phyloP scores from a whole-genome alignment of 2,113 vertebrate genomes.

The Pipra filicauda region DNA sequence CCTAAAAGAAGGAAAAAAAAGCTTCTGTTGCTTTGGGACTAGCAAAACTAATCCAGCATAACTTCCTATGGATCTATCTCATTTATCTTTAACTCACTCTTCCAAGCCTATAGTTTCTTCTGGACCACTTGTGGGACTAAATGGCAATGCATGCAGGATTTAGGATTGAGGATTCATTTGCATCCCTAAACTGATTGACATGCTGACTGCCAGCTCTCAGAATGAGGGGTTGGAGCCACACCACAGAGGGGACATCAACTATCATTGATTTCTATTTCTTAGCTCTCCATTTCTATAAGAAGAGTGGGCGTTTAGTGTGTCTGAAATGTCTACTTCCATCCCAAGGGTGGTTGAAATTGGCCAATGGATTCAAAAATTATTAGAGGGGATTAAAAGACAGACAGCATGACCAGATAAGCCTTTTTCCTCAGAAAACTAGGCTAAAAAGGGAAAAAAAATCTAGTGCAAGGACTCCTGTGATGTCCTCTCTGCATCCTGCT shows the following conservation, averaged over 20 bases:
- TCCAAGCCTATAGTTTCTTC: background rate
- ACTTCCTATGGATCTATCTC: background rate
- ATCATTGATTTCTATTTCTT: background rate
- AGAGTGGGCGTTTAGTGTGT: background rate
- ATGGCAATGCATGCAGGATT: background rate
- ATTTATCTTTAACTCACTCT: background rate
- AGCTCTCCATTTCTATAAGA: background rate
- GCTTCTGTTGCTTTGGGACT: background rate
- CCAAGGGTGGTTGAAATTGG: slow-evolving; percentile 55
- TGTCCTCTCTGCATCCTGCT: background rate
- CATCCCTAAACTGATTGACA: background rate
- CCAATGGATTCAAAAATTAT: slow-evolving; percentile 53
- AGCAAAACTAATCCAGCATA: background rate
- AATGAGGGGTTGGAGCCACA: background rate
- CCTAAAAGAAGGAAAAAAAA: background rate
- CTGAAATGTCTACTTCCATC: background rate
- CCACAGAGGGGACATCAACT: background rate
- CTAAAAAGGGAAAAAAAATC: slow-evolving; percentile 11
- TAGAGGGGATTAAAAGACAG: slow-evolving; percentile 54
- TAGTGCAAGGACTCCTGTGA: slow-evolving; percentile 1
- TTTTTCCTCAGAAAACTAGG: slow-evolving; percentile 54
- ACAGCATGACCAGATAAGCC: slow-evolving; percentile 57
- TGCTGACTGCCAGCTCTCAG: background rate
- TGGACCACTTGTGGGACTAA: background rate
- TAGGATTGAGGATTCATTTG: background rate